These are phyloP conservation scores for Chiloscyllium plagiosum DNA, from an alignment of 2,113 vertebrate genomes.

Conservation along the genomic window DNA sequence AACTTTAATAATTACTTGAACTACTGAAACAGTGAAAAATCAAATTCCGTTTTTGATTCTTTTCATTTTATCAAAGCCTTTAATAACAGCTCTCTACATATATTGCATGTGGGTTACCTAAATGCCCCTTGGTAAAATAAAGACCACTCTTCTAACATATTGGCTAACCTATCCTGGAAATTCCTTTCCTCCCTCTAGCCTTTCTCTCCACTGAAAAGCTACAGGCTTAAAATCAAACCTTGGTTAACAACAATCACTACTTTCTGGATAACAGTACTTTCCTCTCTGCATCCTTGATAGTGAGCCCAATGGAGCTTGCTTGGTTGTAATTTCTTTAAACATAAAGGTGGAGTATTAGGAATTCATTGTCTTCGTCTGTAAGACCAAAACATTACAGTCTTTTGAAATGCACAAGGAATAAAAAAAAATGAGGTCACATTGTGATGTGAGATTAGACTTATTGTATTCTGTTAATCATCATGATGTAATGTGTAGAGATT, in stretches of 20 bases:
- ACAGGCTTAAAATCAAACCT: background rate
- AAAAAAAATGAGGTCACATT: background rate
- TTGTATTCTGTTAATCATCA: background rate
- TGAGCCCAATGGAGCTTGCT: background rate
- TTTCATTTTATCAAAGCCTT: background rate
- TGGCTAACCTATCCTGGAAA: background rate
- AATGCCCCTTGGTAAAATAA: background rate
- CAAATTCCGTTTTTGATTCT: background rate
- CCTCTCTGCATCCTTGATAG: background rate
- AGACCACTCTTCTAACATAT: background rate
- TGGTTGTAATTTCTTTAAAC: background rate
- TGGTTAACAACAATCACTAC: background rate
- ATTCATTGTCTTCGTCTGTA: background rate
- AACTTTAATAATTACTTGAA: background rate
- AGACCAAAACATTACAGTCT: background rate
- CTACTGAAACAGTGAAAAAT: background rate
- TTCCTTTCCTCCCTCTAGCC: no score
- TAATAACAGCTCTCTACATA: background rate
- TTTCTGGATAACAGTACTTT: background rate
- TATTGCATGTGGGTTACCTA: background rate
- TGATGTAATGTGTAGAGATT: background rate
- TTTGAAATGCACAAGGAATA: background rate
- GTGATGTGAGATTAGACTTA: background rate
- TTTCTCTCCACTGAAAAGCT: background rate
- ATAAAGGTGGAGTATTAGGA: background rate